Conservation (phyloP, 2,888 invertebrate species). For the Drosophila demipolita region DNA sequence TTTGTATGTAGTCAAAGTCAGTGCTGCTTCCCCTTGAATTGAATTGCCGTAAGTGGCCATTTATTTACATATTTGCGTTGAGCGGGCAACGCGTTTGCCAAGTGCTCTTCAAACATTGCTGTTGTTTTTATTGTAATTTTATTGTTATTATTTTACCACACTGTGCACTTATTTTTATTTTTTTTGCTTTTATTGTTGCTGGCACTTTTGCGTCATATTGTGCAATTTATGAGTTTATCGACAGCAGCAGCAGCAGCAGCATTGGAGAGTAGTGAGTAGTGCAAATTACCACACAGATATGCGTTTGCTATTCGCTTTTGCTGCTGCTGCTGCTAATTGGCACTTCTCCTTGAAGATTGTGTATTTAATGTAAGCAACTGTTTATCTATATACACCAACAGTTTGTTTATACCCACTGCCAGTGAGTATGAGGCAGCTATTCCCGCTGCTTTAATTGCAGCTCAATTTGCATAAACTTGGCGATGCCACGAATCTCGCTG, state of each 20-base stretch:
- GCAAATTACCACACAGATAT: constrained; percentile 19
- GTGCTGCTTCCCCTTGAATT: constrained; percentile 45
- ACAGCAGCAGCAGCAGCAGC: constrained; percentile 31
- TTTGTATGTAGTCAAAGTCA: constrained; percentile 6
- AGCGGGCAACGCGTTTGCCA: constrained; percentile 61
- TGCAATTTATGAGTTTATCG: constrained; percentile 78
- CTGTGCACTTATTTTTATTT: constrained; percentile 38
- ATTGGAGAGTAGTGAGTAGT: constrained; percentile 2
- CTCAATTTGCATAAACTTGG: constrained; percentile 76
- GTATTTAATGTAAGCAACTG: constrained; percentile 33
- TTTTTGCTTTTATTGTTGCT: constrained; percentile 40
- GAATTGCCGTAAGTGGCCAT: constrained; percentile 78
- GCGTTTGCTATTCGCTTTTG: constrained; percentile 36
- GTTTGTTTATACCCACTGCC: constrained; percentile 2
- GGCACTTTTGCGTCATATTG: constrained; percentile 69
- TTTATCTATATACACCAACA: constrained; percentile 7
- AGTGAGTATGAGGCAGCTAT: constrained; percentile 8
- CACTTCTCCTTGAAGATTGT: constrained; percentile 52
- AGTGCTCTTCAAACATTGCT: constrained; percentile 68
- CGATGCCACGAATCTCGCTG: constrained; percentile 25
- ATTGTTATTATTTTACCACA: constrained; percentile 75
- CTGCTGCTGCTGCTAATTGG: constrained; percentile 63
- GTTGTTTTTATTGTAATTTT: constrained; percentile 55
- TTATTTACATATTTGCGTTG: constrained; percentile 78
- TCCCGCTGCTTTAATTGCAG: constrained; percentile 61